Conservation (phyloP, 1,140 invertebrate species). For the Dryas iulia region DNA sequence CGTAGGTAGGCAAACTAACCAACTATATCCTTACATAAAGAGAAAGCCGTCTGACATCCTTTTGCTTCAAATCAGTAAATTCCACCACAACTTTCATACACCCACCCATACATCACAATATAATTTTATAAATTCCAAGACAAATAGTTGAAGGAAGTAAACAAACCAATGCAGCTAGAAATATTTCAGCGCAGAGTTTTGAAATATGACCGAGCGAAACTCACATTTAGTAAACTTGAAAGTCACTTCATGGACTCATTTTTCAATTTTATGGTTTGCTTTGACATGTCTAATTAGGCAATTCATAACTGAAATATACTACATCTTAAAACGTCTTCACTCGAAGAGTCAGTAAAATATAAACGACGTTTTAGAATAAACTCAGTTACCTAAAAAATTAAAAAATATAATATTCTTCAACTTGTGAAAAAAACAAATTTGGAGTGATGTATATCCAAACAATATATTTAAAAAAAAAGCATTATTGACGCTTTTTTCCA, state of each 20-base stretch:
- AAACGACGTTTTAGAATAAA: too few species aligned
- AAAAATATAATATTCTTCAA: too few species aligned
- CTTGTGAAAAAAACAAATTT: too few species aligned
- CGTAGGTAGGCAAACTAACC: too few species aligned
- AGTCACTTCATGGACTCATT: slow-evolving; percentile 14
- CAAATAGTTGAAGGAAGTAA: slow-evolving; percentile 9
- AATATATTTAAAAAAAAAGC: too few species aligned
- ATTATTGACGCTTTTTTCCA: too few species aligned
- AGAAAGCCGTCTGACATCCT: too few species aligned
- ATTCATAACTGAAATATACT: background rate
- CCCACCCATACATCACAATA: background rate
- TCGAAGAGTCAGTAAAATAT: background rate
- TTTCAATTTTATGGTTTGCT: slow-evolving; percentile 5
- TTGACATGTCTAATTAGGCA: slow-evolving; percentile 4
- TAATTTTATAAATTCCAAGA: slow-evolving; percentile 6
- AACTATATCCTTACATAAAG: too few species aligned
- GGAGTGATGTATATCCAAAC: too few species aligned
- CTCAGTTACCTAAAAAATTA: too few species aligned
- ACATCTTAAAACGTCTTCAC: background rate
- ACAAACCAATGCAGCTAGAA: slow-evolving; percentile 14
- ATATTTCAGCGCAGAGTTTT: slow-evolving; percentile 14
- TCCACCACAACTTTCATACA: background rate
- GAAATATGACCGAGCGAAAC: slow-evolving; percentile 14
- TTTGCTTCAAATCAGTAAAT: too few species aligned
- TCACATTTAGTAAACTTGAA: slow-evolving; percentile 13